These are phyloP conservation scores for Oophaga sylvatica DNA, from an alignment of 2,797 vertebrate genomes.

Conservation along the genomic window DNA sequence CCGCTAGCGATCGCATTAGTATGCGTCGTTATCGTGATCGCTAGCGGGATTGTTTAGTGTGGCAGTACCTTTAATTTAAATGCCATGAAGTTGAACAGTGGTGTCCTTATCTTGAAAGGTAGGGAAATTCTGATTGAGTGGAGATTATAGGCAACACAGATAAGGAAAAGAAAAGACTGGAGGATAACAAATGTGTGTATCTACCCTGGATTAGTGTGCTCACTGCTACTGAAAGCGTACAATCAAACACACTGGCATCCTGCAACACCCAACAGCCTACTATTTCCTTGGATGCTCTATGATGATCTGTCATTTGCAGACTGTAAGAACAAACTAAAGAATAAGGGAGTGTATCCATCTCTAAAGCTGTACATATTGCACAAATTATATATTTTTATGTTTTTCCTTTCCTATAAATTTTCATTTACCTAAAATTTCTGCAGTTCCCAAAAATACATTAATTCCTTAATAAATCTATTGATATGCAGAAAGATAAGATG, in stretches of 20 bases:
- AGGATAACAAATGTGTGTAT: conserved; percentile 35
- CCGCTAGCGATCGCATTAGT: no score
- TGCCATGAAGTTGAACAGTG: conserved; percentile 26
- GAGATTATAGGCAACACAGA: conserved; percentile 60
- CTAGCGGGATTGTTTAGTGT: no score
- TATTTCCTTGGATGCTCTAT: conserved; percentile 18
- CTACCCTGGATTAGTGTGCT: conserved; percentile 47
- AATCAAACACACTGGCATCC: conserved; percentile 54
- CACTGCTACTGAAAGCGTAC: conserved; percentile 58
- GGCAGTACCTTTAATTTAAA: no score
- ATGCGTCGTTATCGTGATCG: no score
- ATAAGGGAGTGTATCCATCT: neutral
- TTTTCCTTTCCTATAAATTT: neutral
- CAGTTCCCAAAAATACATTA: neutral
- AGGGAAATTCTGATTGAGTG: conserved; percentile 60
- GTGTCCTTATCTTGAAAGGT: conserved; percentile 65
- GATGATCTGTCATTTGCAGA: neutral
- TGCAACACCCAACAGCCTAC: conserved; percentile 35
- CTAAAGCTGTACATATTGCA: neutral
- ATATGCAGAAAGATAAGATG: no score
- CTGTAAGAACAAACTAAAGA: neutral
- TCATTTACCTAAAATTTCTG: neutral
- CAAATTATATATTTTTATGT: neutral
- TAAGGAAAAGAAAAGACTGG: conserved; percentile 44
- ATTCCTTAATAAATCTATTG: neutral